phyloP scores from a whole-genome alignment of 2,113 vertebrate species.

The Antennarius striatus region DNA sequence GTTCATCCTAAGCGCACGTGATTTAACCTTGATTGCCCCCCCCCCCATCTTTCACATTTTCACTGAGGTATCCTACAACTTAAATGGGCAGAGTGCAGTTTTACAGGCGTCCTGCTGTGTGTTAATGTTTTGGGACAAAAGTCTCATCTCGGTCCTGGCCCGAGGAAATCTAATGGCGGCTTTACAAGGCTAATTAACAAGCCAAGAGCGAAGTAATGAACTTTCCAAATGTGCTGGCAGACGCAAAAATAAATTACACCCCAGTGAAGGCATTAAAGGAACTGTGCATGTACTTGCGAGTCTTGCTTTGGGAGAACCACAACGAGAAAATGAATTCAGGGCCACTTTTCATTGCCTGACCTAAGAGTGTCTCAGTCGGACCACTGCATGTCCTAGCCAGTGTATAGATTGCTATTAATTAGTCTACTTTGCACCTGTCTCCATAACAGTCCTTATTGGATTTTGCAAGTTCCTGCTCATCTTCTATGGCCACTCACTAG shows the following conservation, averaged over 20 bases:
- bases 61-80: conserved; percentile 56
- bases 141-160: conserved; percentile 74
- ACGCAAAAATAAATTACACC: conserved; percentile 78
- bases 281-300: conserved; percentile 73
- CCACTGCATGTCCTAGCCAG: conserved; percentile 65
- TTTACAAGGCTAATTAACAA: conserved; percentile 83
- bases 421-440: conserved; percentile 76
- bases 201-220: conserved; percentile 80
- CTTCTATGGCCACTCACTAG: conserved; percentile 57
- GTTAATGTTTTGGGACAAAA: conserved; percentile 78
- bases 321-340: conserved; percentile 77
- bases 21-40: conserved; percentile 20
- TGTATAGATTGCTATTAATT: conserved; percentile 80
- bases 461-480: conserved; percentile 61
- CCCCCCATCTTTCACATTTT: conserved; percentile 49
- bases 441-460: conserved; percentile 68
- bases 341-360: conserved; percentile 79
- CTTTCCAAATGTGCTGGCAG: conserved; percentile 80
- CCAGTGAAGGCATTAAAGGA: conserved; percentile 73
- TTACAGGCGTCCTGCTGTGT: conserved; percentile 65
- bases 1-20: conserved; percentile 9
- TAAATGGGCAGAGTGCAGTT: conserved; percentile 56
- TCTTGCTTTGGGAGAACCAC: conserved; percentile 69
- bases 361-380: conserved; percentile 70
- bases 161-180: conserved; percentile 72